These are phyloP conservation scores for Pagrus major DNA, from an alignment of 2,113 vertebrate genomes.

Conservation along the genomic window DNA sequence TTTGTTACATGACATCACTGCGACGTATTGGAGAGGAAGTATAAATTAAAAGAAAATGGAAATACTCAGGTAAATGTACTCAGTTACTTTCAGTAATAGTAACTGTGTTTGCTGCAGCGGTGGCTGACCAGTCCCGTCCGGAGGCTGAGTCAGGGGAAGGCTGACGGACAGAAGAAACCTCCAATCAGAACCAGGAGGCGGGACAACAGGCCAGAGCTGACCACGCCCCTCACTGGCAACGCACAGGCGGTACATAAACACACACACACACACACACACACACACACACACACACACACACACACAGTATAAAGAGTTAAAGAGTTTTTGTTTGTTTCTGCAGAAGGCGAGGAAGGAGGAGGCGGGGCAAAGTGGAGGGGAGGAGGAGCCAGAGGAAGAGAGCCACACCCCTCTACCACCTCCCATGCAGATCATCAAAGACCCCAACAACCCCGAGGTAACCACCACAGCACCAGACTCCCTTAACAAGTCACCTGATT, in stretches of 20 bases:
- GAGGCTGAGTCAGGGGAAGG: slow-evolving; percentile 95
- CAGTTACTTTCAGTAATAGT: neutral
- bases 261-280: neutral
- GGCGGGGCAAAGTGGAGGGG: slow-evolving; percentile 88
- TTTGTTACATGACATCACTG: no score
- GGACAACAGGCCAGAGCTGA: slow-evolving; percentile 86
- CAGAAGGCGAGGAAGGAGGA: slow-evolving; percentile 92
- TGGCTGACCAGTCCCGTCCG: slow-evolving; percentile 97
- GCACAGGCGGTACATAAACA: slow-evolving; percentile 59
- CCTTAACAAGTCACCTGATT: no score
- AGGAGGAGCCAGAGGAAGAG: slow-evolving; percentile 97
- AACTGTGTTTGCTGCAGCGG: slow-evolving; percentile 75
- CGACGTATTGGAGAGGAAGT: no score
- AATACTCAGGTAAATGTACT: neutral
- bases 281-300: neutral
- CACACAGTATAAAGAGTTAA: no score
- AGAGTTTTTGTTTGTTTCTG: slow-evolving; percentile 10
- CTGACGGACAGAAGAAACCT: slow-evolving; percentile 94
- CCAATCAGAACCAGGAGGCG: slow-evolving; percentile 81
- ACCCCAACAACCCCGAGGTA: slow-evolving; percentile 93
- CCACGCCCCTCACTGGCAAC: slow-evolving; percentile 68
- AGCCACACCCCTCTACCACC: slow-evolving; percentile 94
- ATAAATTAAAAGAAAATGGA: no score
- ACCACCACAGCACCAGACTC: no score
- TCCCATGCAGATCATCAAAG: slow-evolving; percentile 99